Base-by-base conservation (phyloP, 2,888 invertebrate genomes). In the Allophyes oxyacanthae region DNA sequence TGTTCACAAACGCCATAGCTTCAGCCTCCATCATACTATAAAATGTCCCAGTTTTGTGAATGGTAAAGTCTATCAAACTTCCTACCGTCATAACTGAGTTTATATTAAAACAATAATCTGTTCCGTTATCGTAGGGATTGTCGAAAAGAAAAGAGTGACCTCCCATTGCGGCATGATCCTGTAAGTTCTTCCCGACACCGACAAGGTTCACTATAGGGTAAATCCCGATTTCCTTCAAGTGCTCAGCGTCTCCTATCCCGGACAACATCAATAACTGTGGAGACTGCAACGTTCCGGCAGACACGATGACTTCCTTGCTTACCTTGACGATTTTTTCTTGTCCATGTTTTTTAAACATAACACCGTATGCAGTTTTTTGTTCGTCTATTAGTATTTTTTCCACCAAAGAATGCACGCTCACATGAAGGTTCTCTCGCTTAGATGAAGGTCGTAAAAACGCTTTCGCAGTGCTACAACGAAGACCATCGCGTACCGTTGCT, bases 261-360 rank as follows among this genome's bases (percentile, higher is more conserved):
- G 98, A 97, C 37, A 98, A 83, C 97, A 98, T 97, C 30, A 99
- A 91, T 13, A 98, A 78, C 82, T 98, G 98, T 0, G 98, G 98
- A 2, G 97, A 96, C 79, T 97, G 97, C 64, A 98, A 94, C 0
- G 98, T 89, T 0, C 98, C 99, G 0, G 98, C 98, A 13, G 98
- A 96, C 34, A 99, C 84, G 62, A 99, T 97, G 0, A 99, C 95
- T 88, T 98, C 98, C 75, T 95, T 96, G 7, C 92, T 94, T 0
- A 97, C 97, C 63, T 88, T 92, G 0, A 96, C 94, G n/a, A 91
- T 91, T 53, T 90, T 91, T 7, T 89, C 91, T 4, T 90, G 83
- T 1, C 94, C 95, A 40, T 94, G 84, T 77, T 96, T 96, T n/a
- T 90, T 94, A 73, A 97, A 96, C 60, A 92, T 84, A 0, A 97